phyloP scores from a whole-genome alignment of 1,140 invertebrate genomes.

The Drosophila kepulauana region DNA sequence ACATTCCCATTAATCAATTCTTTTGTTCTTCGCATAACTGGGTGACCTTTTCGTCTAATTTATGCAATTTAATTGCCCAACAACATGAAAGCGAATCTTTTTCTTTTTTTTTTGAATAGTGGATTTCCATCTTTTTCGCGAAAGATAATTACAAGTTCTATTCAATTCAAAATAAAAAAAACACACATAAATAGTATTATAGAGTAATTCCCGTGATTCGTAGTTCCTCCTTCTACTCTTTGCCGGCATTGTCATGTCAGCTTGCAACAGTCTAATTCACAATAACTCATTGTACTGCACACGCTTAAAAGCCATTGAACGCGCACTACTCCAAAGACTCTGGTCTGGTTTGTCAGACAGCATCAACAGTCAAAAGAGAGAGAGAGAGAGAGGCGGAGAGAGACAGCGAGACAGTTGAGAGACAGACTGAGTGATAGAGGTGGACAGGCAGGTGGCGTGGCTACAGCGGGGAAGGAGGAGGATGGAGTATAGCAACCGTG shows the following conservation, averaged over 20 bases:
- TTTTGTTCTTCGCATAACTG: constrained; percentile 71
- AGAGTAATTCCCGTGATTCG: constrained; percentile 7
- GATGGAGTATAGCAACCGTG: constrained; percentile 14
- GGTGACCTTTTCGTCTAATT: constrained; percentile 69
- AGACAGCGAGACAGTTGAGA: constrained; percentile 13
- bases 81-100: constrained; percentile 27
- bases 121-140: not conserved
- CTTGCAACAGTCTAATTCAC: constrained; percentile 59
- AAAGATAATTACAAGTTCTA: constrained; percentile 9
- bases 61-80: constrained; percentile 58
- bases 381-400: not conserved
- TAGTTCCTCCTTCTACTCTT: not conserved
- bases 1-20: constrained; percentile 79
- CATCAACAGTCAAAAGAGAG: constrained; percentile 32
- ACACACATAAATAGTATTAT: not conserved
- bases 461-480: not conserved
- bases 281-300: constrained; percentile 42
- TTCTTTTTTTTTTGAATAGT: not conserved
- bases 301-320: constrained; percentile 33
- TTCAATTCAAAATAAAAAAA: not conserved
- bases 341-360: constrained; percentile 39
- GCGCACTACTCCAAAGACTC: constrained; percentile 30
- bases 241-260: constrained; percentile 33
- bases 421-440: constrained; percentile 8
- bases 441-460: not conserved